Evolutionary conservation across 2,797 vertebrate genomes (phyloP).

Genomic region (Cossypha dichroa): DNA sequence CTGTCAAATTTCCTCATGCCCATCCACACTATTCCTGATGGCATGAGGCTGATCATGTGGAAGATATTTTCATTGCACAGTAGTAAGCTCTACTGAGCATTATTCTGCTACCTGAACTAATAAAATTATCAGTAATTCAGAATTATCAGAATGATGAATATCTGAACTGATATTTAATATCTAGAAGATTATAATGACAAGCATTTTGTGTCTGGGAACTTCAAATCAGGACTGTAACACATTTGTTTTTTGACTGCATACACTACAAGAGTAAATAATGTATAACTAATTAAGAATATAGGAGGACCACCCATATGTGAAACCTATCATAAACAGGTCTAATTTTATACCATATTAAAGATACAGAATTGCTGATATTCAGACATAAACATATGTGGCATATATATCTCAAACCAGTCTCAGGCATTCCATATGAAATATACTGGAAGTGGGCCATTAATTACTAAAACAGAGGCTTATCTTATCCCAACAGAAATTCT

Average conservation of each 20-base stretch:
- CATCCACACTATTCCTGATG: neutral
- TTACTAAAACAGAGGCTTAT: conserved; percentile 6
- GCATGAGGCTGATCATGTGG: neutral
- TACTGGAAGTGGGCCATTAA: neutral
- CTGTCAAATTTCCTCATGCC: neutral
- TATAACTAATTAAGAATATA: neutral
- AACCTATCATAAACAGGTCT: neutral
- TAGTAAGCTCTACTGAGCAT: neutral
- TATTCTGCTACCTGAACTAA: neutral
- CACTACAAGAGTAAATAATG: neutral
- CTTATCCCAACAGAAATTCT: neutral
- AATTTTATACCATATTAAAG: neutral
- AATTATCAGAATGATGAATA: neutral
- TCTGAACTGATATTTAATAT: neutral
- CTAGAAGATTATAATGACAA: neutral
- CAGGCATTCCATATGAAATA: neutral
- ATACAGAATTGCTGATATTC: neutral
- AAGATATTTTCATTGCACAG: neutral
- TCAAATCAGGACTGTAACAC: neutral
- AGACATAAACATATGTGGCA: neutral
- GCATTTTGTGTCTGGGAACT: neutral
- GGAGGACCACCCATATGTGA: neutral
- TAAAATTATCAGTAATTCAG: neutral
- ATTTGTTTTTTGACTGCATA: neutral
- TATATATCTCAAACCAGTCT: neutral